Percentiles rank a stretch among this genome's conserved stretches.
Conservation (phyloP, 1,140 invertebrate species). For the Acromyrmex heyeri region DNA sequence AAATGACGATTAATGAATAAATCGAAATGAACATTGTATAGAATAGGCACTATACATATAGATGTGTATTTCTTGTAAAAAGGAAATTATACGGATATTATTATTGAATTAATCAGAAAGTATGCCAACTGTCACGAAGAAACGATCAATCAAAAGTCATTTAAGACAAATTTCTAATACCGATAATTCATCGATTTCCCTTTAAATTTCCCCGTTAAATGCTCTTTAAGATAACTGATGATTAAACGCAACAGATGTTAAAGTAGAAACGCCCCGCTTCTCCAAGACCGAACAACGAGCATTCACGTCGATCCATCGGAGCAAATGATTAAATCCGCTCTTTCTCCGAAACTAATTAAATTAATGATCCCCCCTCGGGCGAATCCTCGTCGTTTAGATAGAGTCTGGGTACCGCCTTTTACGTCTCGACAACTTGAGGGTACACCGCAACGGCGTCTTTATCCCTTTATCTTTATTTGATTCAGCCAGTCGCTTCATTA, state of each 20-base stretch:
- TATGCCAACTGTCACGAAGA: too few species aligned
- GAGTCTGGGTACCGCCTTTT: conserved; percentile 25
- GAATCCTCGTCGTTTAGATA: conserved; percentile 63
- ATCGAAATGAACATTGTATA: background rate
- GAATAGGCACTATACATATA: background rate
- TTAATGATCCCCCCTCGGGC: conserved; percentile 65
- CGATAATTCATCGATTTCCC: background rate
- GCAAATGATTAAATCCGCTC: conserved; percentile 71
- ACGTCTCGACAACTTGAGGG: conserved; percentile 26
- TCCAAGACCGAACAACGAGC: conserved; percentile 46
- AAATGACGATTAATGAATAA: background rate
- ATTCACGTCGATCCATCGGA: conserved; percentile 66
- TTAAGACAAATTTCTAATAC: conserved; percentile 2
- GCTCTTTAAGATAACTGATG: conserved; percentile 41
- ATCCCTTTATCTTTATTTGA: conserved; percentile 44
- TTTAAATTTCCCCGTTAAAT: conserved; percentile 31
- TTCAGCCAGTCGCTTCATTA: conserved; percentile 61
- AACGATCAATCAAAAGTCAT: background rate
- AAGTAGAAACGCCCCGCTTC: conserved; percentile 39
- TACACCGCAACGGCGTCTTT: conserved; percentile 25
- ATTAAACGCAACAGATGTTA: conserved; percentile 20
- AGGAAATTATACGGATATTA: background rate
- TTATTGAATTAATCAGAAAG: background rate
- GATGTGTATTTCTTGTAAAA: background rate
- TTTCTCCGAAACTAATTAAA: conserved; percentile 76